phyloP scores from a whole-genome alignment of 2,888 invertebrate species.

The Encarsia formosa region DNA sequence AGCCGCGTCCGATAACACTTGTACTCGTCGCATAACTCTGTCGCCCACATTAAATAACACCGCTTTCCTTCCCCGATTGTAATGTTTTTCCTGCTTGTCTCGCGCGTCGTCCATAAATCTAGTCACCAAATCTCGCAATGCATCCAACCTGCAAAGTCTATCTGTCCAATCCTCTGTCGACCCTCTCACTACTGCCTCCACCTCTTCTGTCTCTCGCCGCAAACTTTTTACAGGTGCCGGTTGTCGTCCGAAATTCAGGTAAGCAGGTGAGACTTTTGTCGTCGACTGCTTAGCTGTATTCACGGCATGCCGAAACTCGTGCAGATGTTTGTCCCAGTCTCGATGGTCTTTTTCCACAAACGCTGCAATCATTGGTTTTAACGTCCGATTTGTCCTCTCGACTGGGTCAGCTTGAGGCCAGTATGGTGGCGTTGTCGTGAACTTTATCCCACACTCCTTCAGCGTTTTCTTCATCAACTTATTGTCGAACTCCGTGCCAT shows the following conservation, averaged over 20 bases:
- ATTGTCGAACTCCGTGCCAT: constrained; percentile 13
- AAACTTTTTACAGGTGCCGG: too few relatives aligned
- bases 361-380: background rate
- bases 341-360: constrained; percentile 4
- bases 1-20: too few relatives aligned
- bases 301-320: constrained; percentile 4
- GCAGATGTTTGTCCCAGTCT: background rate
- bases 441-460: background rate
- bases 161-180: constrained; percentile 2
- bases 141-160: background rate
- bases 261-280: too few relatives aligned
- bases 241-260: too few relatives aligned
- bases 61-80: too few relatives aligned
- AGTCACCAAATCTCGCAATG: too few relatives aligned
- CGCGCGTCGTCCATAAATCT: background rate
- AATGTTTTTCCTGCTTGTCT: background rate
- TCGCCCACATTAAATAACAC: background rate
- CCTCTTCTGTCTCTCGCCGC: too few relatives aligned
- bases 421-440: too few relatives aligned
- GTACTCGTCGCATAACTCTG: background rate
- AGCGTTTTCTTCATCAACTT: background rate
- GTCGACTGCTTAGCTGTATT: background rate
- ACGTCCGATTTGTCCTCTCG: constrained; percentile 20
- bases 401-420: too few relatives aligned
- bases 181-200: too few relatives aligned